Conservation (phyloP, 2,888 invertebrate species). For the Vanessa cardui region DNA sequence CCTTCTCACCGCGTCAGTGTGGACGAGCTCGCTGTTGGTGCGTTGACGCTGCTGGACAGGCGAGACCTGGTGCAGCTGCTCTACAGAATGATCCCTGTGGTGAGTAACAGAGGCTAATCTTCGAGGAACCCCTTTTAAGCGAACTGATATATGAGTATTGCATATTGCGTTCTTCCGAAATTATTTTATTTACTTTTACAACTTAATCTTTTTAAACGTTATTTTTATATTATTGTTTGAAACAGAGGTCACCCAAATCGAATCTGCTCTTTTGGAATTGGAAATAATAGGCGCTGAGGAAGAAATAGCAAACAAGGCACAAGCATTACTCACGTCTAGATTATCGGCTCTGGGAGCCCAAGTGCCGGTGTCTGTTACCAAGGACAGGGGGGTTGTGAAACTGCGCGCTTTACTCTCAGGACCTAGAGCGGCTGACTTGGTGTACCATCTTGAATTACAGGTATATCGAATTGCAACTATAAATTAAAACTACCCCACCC, state of each 20-base stretch:
- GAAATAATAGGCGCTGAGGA: conserved; percentile 86
- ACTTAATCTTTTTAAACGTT: neutral
- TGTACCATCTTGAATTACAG: conserved; percentile 90
- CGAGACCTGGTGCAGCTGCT: conserved; percentile 49
- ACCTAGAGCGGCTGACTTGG: conserved; percentile 88
- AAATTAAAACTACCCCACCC: too few relatives aligned
- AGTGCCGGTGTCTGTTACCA: conserved; percentile 58
- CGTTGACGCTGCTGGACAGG: conserved; percentile 88
- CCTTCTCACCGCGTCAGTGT: conserved; percentile 90
- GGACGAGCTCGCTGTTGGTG: conserved; percentile 90
- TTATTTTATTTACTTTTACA: neutral
- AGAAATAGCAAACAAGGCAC: conserved; percentile 75
- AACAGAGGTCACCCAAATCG: conserved; percentile 87
- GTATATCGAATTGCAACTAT: conserved; percentile 65
- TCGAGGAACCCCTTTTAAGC: too few relatives aligned
- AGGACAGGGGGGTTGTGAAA: conserved; percentile 78
- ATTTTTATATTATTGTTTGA: conserved; percentile 32
- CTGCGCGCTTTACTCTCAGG: conserved; percentile 86
- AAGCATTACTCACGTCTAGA: conserved; percentile 62
- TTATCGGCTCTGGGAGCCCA: conserved; percentile 61
- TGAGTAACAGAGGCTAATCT: conserved; percentile 40
- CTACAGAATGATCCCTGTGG: conserved; percentile 62
- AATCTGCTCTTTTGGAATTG: conserved; percentile 88
- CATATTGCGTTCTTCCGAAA: too few relatives aligned
- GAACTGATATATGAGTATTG: too few relatives aligned